Evolutionary conservation across 2,888 invertebrate species (phyloP).

Genomic region (Cistogaster globosa): DNA sequence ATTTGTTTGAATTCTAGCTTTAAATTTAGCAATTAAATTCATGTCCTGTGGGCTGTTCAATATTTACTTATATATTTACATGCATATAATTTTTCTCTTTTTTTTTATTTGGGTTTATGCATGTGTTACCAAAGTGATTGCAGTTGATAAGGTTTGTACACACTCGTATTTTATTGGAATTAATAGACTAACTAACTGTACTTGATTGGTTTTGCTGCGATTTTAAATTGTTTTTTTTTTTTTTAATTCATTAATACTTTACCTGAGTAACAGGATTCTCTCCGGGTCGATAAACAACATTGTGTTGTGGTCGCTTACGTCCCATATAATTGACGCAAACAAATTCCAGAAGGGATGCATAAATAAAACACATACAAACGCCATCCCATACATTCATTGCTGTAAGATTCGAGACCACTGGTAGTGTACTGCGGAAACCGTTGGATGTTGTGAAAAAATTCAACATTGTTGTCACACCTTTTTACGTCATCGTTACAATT

Average conservation of each 20-base stretch:
- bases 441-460: slow-evolving; percentile 98
- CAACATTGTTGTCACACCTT: slow-evolving; percentile 98
- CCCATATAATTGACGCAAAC: slow-evolving; percentile 98
- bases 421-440: slow-evolving; percentile 94
- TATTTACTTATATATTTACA: not conserved
- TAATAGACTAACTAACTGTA: slow-evolving; percentile 38
- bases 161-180: slow-evolving; percentile 7
- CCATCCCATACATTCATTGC: slow-evolving; percentile 99
- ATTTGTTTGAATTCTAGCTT: slow-evolving; percentile 9
- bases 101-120: not conserved
- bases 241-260: slow-evolving; percentile 75
- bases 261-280: slow-evolving; percentile 96
- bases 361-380: slow-evolving; percentile 98
- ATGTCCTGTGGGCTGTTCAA: not conserved
- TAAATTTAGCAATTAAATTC: not conserved
- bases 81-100: not conserved
- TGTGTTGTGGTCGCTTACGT: slow-evolving; percentile 93
- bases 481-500: slow-evolving; percentile 6
- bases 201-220: slow-evolving; percentile 32
- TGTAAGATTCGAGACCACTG: slow-evolving; percentile 96
- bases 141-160: slow-evolving; percentile 10
- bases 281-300: slow-evolving; percentile 94
- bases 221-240: slow-evolving; percentile 10
- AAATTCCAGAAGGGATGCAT: slow-evolving; percentile 96
- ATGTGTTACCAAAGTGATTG: slow-evolving; percentile 25